Base-by-base conservation (phyloP, 2,113 vertebrate genomes). In the Microtus richardsoni region DNA sequence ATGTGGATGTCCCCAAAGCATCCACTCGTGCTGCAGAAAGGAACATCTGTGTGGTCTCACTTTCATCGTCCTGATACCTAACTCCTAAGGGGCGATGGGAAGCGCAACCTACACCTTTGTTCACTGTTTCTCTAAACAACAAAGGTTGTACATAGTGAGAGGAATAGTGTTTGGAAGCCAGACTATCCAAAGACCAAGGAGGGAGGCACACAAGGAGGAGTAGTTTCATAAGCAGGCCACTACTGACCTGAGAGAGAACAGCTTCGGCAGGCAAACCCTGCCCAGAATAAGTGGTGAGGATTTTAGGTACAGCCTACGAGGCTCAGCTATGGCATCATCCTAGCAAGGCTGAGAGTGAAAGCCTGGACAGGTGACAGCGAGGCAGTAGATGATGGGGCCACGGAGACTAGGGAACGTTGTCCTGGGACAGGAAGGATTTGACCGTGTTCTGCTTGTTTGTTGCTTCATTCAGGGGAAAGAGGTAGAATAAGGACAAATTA, bases 191-290 rank as follows among this genome's bases (percentile, higher is more conserved):
- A 91, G 90, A 0, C 54, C 93, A 95, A 93, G 36, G 30, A 87
- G 17, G 9, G 78, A 19, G 16, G 6, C 21, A 78, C 58, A 78
- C 73, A 82, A 58, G n/a, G 17, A 47, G 58, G 68, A 22, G 41
- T 0, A 0, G 7, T 68, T 95, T 82, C 10, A 12, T 84, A 89
- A 88, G 54, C 71, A 85, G 90, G 68, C 91, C 44, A 75, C 5
- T 47, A 79, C 88, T 96, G 62, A 84, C 62, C 92, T 79, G 83
- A 58, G 73, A 89, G 60, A 49, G 30, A 82, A 39, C 7, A 33
- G 36, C 49, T 58, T 86, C 39, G 7, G 49, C 41, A 66, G 47
- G 77, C 10, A 17, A 66, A 44, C 0, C 11, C 52, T 47, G 41
- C 33, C 60, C 14, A 44, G 14, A 64, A 26, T 52, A 39, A 64